Base-by-base conservation (phyloP, 2,888 invertebrate genomes). In the Eugnorisma glareosa region DNA sequence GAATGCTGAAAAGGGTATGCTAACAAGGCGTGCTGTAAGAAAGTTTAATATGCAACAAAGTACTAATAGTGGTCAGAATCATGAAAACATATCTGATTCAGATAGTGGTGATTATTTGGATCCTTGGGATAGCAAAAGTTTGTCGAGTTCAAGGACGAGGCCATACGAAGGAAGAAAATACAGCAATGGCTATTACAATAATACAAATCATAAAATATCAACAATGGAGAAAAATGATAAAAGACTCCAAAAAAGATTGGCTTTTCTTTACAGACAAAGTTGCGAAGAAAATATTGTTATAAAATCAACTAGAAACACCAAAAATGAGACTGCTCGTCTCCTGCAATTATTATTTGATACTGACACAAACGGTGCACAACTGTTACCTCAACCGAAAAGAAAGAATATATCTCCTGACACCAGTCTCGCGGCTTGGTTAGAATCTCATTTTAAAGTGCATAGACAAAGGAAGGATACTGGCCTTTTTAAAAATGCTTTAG, bases 211-310 rank as follows among this genome's bases (percentile, higher is more conserved):
- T 64, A 95, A 94, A 91, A 95, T 96, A 74, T 77, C 79, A 40
- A 87, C 93, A 82, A 91, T 96, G 93, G 96, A 96, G 83, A 86
- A 90, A 87, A 93, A 96, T 87, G 96, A 96, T 81, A 70, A 57
- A 48, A 88, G 82, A 37, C 89, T 96, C 76, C 92, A 89, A 7
- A 90, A 91, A n/a, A 94, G 89, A 88, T 88, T 96, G 81, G 59
- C 85, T 45, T 70, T 68, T 54, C 70, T 86, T 70, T 74, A 76
- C 31, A 66, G 28, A 18, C 76, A 84, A 37, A 37, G 57, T 59
- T 69, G 21, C 8, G n/a, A 48, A 54, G 70, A 70, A 37, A 67
- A 79, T 24, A 70, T 18, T 64, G 24, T 21, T 10, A 15, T 72
- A 31, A 79, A 75, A 59, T 21, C 79, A 66, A 57, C 54, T 28